Base-by-base conservation (phyloP, 1,140 invertebrate genomes). In the Atta texana region DNA sequence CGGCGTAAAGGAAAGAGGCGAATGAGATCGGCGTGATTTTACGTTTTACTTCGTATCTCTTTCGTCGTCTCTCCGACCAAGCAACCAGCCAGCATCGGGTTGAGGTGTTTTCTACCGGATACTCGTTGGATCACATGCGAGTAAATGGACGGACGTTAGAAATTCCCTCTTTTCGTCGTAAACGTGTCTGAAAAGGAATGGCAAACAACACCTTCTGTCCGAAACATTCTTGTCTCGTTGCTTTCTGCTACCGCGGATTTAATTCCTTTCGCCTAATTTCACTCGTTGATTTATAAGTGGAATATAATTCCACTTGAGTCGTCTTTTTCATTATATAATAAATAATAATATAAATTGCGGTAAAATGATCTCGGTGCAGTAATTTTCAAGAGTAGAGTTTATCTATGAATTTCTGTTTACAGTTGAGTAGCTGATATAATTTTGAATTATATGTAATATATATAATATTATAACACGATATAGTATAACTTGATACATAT, bases 81-180 rank as follows among this genome's bases (percentile, higher is more conserved):
- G 5, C 5, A 34, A 53, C 6, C 31, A n/a, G 49, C 16, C 21
- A 72, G 18, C 53, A 44, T 49, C n/a, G n/a, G 44, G 28, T 21
- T 5, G 28, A 31, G 61, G 16, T 55, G 31, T 63, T 80, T 68
- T 63, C 39, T 81, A 7, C 49, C 49, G 77, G 49, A 80, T 68
- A 53, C 39, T 34, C 63, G 31, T 24, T 18, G 64, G 21, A 75
- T 84, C 69, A 49, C 44, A 61, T 55, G 80, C 69, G 80, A n/a
- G 55, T 84, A 84, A 84, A 75, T 75, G 80, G 80, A 84, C 24
- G 80, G 57, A 84, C 69, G 55, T 84, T 75, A 84, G 80, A 57
- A 84, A 84, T 84, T 84, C 80, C 24, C 69, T 75, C 69, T 84
- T 75, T 75, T 59, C 68, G 49, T 18, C 61, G 76, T 80, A 68